phyloP scores from a whole-genome alignment of 2,797 vertebrate species.

The Choloepus didactylus region DNA sequence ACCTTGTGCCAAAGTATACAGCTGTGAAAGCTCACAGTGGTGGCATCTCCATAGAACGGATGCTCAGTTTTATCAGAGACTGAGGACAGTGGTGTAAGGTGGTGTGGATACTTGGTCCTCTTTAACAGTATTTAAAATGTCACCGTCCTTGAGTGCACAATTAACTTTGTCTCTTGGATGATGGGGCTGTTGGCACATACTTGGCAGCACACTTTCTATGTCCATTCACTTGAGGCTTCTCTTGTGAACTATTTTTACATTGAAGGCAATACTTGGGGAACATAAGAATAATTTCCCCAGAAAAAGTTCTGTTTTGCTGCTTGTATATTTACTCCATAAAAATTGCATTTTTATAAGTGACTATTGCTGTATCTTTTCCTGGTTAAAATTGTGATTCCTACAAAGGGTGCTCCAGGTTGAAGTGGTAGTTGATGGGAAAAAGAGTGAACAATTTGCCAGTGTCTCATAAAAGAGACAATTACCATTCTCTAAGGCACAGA shows the following conservation, averaged over 20 bases:
- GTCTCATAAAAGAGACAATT: not conserved
- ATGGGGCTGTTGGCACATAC: not conserved
- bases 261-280: not conserved
- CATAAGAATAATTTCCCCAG: not conserved
- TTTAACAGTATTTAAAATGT: not conserved
- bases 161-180: not conserved
- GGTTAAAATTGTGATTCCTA: not conserved
- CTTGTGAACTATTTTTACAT: slow-evolving; percentile 23
- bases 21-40: not conserved
- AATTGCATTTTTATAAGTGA: not conserved
- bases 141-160: not conserved
- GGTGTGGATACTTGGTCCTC: not conserved
- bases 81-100: not conserved
- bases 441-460: not conserved
- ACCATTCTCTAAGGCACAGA: not conserved
- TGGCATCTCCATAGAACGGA: not conserved
- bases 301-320: not conserved
- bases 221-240: not conserved
- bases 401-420: not conserved
- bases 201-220: not conserved
- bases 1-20: not conserved
- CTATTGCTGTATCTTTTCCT: not conserved
- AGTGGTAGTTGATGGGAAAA: not conserved
- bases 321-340: not conserved
- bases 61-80: not conserved